Evolutionary conservation across 64 coral and sea anemone species (phyloP).

Genomic region (Hydrozoanthus tunicans): DNA sequence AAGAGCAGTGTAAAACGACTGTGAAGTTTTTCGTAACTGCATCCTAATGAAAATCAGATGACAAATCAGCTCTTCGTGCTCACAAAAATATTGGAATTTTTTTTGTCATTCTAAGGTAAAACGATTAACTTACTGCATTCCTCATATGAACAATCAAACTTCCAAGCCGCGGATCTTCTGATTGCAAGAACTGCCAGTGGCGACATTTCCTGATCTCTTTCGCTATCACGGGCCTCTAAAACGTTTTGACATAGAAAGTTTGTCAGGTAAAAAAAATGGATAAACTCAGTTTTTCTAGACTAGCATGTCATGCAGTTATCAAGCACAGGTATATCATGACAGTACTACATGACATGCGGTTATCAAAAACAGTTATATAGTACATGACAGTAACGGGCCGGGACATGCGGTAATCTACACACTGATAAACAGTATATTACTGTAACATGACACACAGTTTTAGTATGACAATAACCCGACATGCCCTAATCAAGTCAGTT

Average conservation of each 20-base stretch:
- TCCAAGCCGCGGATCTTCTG: constrained; percentile 19
- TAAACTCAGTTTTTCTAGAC: no score
- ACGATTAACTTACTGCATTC: constrained; percentile 4
- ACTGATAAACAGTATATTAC: no score
- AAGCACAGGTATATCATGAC: no score
- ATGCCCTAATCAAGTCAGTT: no score
- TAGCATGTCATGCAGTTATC: no score
- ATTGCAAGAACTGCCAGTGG: constrained; percentile 29
- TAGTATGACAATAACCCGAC: no score
- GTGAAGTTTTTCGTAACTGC: constrained; percentile 19
- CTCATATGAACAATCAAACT: constrained; percentile 18
- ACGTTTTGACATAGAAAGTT: background rate
- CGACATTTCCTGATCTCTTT: constrained; percentile 48
- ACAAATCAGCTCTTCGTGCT: background rate
- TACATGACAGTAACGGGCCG: no score
- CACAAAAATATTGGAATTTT: background rate
- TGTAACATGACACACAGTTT: no score
- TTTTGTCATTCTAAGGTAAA: background rate
- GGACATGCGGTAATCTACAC: no score
- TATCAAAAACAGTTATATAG: no score
- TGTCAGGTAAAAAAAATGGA: no score
- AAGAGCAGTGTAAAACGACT: background rate
- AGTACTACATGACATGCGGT: no score
- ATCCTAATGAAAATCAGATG: background rate
- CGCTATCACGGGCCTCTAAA: constrained; percentile 8